phyloP scores from a whole-genome alignment of 2,113 vertebrate species.

The Orthonyx spaldingii region DNA sequence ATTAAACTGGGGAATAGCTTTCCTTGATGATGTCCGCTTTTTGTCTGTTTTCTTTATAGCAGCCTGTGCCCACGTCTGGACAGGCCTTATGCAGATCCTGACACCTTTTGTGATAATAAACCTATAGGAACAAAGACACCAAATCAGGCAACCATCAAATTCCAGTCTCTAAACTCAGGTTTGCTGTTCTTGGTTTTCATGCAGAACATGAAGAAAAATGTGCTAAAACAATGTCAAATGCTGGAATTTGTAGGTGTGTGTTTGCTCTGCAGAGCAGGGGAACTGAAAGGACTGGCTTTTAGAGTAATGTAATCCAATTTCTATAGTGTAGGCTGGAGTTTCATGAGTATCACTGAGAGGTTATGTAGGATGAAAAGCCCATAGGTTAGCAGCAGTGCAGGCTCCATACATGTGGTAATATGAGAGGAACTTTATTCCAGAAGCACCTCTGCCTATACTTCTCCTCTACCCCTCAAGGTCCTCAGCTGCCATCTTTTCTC shows the following conservation, averaged over 20 bases:
- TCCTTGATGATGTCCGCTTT: not conserved
- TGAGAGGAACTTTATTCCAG: not conserved
- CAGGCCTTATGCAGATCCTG: not conserved
- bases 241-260: not conserved
- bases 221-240: not conserved
- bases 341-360: not conserved
- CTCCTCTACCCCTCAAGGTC: not conserved
- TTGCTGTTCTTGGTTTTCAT: not conserved
- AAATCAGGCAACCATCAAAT: not conserved
- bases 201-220: not conserved
- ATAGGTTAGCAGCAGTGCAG: not conserved
- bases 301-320: fast-evolving
- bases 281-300: not conserved
- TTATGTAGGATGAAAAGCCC: not conserved
- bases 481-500: not conserved
- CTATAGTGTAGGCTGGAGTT: not conserved
- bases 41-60: not conserved
- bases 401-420: not conserved
- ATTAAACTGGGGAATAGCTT: not conserved
- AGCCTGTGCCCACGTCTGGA: not conserved
- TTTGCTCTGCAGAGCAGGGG: not conserved
- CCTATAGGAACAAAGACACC: not conserved
- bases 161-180: not conserved
- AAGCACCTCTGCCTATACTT: not conserved
- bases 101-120: constrained; percentile 24